Percentiles rank a stretch among this genome's conserved stretches.
These are phyloP conservation scores for Parapsyche elsis DNA, from an alignment of 1,140 invertebrate species.

Conservation along the genomic window DNA sequence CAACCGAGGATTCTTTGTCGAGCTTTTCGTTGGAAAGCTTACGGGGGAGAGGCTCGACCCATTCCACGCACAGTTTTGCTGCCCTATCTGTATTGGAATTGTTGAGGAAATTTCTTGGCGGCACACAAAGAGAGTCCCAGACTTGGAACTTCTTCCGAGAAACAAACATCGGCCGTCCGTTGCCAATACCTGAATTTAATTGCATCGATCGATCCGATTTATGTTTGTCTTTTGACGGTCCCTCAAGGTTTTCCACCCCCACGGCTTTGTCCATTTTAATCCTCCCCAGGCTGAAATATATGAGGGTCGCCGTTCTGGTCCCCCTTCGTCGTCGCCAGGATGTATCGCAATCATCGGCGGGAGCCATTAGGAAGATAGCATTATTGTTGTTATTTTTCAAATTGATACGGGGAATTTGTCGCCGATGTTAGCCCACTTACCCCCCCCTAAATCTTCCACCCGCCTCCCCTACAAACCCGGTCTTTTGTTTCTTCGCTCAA, in stretches of 20 bases:
- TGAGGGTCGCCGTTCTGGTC: conserved; percentile 32
- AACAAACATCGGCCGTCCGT: not conserved
- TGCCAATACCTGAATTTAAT: conserved; percentile 5
- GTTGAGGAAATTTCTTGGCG: conserved; percentile 8
- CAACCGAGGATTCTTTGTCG: conserved; percentile 30
- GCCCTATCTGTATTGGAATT: conserved; percentile 8
- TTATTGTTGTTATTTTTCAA: conserved; percentile 52
- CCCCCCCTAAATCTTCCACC: too few relatives aligned
- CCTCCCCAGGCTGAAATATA: conserved; percentile 38
- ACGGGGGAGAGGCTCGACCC: not conserved
- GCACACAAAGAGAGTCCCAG: not conserved
- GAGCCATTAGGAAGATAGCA: conserved; percentile 27
- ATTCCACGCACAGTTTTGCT: not conserved
- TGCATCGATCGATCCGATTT: conserved; percentile 32
- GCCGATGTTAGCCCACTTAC: not conserved
- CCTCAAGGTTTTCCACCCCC: conserved; percentile 10
- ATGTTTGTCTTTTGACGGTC: conserved; percentile 34
- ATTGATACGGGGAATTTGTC: conserved; percentile 43
- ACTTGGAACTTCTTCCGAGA: too few relatives aligned
- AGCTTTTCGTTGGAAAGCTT: conserved; percentile 15
- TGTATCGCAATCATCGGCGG: conserved; percentile 42
- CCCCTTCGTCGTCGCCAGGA: not conserved
- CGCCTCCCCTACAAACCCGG: not conserved
- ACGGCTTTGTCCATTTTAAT: conserved; percentile 33
- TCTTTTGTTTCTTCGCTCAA: not conserved